A percentile compares a stretch with the other conserved stretches of the same genome.
phyloP scores from a whole-genome alignment of 1,140 invertebrate genomes.

The Drosophila fuyamai region DNA sequence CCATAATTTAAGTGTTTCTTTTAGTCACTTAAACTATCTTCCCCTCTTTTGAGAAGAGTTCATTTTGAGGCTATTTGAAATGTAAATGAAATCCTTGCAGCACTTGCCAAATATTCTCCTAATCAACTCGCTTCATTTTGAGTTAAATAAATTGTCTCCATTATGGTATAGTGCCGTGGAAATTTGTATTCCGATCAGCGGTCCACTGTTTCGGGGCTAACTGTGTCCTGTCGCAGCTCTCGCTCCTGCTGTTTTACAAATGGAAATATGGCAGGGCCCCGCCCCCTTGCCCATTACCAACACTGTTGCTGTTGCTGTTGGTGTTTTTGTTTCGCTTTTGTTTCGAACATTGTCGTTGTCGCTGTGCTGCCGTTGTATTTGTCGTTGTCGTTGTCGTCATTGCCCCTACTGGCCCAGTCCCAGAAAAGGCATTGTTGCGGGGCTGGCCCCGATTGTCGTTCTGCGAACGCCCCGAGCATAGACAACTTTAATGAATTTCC shows the following conservation, averaged over 20 bases:
- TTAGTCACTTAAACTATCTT: background rate
- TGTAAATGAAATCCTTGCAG: constrained; percentile 25
- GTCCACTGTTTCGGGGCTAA: constrained; percentile 51
- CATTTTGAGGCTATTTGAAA: constrained; percentile 3
- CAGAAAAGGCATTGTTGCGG: constrained; percentile 63
- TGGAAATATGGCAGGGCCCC: constrained; percentile 50
- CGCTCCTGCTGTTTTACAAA: constrained; percentile 56
- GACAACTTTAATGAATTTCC: constrained; percentile 81
- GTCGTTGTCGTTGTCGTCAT: constrained; percentile 70
- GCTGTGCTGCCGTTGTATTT: constrained; percentile 57
- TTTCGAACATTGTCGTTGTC: constrained; percentile 72
- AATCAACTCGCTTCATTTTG: constrained; percentile 45
- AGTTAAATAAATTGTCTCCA: constrained; percentile 46
- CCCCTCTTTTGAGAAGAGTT: background rate
- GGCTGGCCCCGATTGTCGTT: constrained; percentile 76
- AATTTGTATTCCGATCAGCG: constrained; percentile 52
- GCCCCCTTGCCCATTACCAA: constrained; percentile 7
- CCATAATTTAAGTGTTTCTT: background rate
- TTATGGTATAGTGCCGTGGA: constrained; percentile 35
- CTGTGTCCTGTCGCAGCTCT: constrained; percentile 46
- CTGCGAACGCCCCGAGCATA: constrained; percentile 80
- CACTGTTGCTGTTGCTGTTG: constrained; percentile 55
- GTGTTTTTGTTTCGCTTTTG: constrained; percentile 76
- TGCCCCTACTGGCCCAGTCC: constrained; percentile 66
- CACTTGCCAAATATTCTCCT: constrained; percentile 32